These are phyloP conservation scores for Tupiocoris notatus DNA, from an alignment of 2,888 invertebrate genomes.

Conservation along the genomic window DNA sequence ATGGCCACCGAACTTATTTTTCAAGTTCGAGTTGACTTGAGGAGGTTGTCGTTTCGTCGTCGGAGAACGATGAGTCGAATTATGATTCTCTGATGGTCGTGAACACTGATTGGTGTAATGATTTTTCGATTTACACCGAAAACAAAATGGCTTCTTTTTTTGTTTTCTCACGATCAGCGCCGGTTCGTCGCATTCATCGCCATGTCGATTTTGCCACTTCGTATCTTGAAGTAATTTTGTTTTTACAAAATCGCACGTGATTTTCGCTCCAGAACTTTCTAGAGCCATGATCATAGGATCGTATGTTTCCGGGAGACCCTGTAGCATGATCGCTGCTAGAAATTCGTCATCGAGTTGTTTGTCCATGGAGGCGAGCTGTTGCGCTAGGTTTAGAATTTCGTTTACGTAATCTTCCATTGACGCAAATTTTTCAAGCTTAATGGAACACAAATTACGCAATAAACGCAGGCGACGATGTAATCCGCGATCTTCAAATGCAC, in stretches of 20 bases:
- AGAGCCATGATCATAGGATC: conserved; percentile 18
- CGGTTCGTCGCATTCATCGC: no score
- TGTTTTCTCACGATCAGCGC: not conserved
- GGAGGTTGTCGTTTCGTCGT: no score
- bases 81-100: no score
- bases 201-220: no score
- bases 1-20: no score
- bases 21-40: no score
- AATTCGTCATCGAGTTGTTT: no score
- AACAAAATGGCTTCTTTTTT: not conserved
- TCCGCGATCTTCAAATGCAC: conserved; percentile 10
- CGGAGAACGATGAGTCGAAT: no score
- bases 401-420: conserved; percentile 30
- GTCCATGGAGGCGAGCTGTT: no score
- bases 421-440: not conserved
- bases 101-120: no score
- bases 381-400: conserved; percentile 8
- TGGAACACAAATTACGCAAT: not conserved
- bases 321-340: conserved; percentile 22
- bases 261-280: not conserved
- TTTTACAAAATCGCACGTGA: conserved; percentile 3
- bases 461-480: not conserved
- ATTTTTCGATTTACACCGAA: not conserved
- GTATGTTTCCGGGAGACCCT: conserved; percentile 17
- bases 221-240: conserved; percentile 1